Conservation (phyloP, 2,888 invertebrate species). For the Aphidius colemani region DNA sequence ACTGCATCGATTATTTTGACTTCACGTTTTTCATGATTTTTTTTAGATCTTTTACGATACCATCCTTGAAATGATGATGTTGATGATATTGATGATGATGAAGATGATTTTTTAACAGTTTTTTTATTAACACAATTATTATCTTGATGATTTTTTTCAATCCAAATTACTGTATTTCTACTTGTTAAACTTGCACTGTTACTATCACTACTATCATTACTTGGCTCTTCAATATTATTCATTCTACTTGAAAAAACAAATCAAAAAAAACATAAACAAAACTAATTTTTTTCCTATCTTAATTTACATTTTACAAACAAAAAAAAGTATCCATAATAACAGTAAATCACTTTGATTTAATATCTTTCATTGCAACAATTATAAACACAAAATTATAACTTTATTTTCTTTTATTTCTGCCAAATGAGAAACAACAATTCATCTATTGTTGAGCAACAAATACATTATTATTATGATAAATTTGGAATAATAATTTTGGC, state of each 20-base stretch:
- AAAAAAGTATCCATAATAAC: too few relatives aligned
- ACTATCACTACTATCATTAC: slow-evolving; percentile 11
- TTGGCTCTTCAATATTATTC: slow-evolving; percentile 10
- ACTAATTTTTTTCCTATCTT: neutral
- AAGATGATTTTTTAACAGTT: slow-evolving; percentile 50
- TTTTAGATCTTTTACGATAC: slow-evolving; percentile 34
- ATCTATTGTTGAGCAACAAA: neutral
- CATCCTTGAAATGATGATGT: slow-evolving; percentile 22
- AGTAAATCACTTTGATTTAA: too few relatives aligned
- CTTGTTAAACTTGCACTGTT: slow-evolving; percentile 12
- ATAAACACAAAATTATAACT: neutral
- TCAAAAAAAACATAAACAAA: neutral
- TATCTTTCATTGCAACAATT: too few relatives aligned
- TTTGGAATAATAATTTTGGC: slow-evolving; percentile 4
- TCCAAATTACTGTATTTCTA: slow-evolving; percentile 17
- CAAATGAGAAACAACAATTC: neutral
- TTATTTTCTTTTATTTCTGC: neutral
- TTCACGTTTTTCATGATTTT: slow-evolving; percentile 35
- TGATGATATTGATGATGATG: slow-evolving; percentile 32
- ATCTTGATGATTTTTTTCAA: slow-evolving; percentile 14
- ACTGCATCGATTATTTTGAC: slow-evolving; percentile 50
- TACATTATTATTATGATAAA: neutral
- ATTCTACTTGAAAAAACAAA: slow-evolving; percentile 1
- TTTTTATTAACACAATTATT: slow-evolving; percentile 39
- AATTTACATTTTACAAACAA: too few relatives aligned